phyloP scores from a whole-genome alignment of 2,888 invertebrate genomes.

The Tipula helvola region DNA sequence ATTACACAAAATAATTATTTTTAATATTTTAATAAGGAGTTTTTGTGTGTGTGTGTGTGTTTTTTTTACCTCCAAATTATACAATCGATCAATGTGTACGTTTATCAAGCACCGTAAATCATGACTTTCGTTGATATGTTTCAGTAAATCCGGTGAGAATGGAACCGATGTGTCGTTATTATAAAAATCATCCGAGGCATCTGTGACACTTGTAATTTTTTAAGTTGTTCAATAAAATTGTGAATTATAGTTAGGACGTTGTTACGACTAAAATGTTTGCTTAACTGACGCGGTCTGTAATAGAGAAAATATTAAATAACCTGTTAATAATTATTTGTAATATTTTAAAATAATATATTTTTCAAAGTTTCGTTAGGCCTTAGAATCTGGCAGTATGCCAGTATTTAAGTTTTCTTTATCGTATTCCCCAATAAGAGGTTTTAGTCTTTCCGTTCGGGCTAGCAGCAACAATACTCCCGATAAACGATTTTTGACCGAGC shows the following conservation, averaged over 20 bases:
- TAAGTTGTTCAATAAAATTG: background rate
- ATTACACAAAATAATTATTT: background rate
- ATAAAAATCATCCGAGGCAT: constrained; percentile 7
- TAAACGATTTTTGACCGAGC: no score
- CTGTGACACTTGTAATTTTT: background rate
- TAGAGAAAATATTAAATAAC: background rate
- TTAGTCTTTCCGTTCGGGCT: no score
- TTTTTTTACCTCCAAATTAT: constrained; percentile 11
- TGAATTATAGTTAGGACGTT: background rate
- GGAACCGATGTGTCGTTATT: background rate
- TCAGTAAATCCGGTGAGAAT: background rate
- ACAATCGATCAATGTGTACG: constrained; percentile 25
- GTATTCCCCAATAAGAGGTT: no score
- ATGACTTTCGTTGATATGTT: constrained; percentile 24
- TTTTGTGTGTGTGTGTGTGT: background rate
- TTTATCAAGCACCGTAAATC: constrained; percentile 31
- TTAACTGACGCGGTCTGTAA: background rate
- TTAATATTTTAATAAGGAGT: background rate
- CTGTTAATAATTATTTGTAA: no score
- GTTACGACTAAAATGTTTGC: background rate
- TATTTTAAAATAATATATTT: no score
- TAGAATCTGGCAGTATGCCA: no score
- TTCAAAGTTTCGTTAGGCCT: background rate
- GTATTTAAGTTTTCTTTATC: no score
- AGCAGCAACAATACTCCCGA: no score